Base-by-base conservation (phyloP, 2,113 vertebrate species). In the Phyllopteryx taeniolatus region DNA sequence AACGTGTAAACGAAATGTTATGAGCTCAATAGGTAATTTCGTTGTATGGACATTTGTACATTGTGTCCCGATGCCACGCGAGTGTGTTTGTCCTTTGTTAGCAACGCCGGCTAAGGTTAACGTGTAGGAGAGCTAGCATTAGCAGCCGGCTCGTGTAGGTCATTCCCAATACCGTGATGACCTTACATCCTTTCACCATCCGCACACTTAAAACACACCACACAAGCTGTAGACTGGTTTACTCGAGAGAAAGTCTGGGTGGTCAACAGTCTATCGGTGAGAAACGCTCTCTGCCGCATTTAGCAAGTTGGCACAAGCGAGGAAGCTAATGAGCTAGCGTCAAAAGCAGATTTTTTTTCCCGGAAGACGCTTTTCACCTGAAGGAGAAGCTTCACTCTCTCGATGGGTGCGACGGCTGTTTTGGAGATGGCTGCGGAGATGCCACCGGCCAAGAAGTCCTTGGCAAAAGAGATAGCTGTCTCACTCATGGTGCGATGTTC, bases 371-470 rank as follows among this genome's bases (percentile, higher is more conserved):
- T 27, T n/a, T 31, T 82, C 87, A 93, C 92, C 92, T 93, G 92
- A 80, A 93, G 92, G 81, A 93, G 92, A 62, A 93, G 92, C 88
- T 98, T 97, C 72, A 97, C 95, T 77, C 95, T 92, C 87, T 97
- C 95, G 43, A 96, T 94, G 9, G 95, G 96, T 1, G 95, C 95
- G 49, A 97, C 94, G 0, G 95, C 90, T 3, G 95, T 96, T 85
- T 96, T 95, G 63, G 95, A 96, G 77, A 98, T 91, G 0, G 94
- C 94, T 0, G 96, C 95, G 0, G 94, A 94, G 72, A 95, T 90
- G 0, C 95, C 94, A 8, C 96, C 94, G 0, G 93, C 93, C 86
- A 98, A 77, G 79, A 96, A 94, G 75, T 96, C 95, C 90, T 94
- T 95, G 15, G 86, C 91, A 70, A 96, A 97, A 0, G 94, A 94